Evolutionary conservation across 2,888 invertebrate species (phyloP).

Genomic region (Drosophila paramelanica): DNA sequence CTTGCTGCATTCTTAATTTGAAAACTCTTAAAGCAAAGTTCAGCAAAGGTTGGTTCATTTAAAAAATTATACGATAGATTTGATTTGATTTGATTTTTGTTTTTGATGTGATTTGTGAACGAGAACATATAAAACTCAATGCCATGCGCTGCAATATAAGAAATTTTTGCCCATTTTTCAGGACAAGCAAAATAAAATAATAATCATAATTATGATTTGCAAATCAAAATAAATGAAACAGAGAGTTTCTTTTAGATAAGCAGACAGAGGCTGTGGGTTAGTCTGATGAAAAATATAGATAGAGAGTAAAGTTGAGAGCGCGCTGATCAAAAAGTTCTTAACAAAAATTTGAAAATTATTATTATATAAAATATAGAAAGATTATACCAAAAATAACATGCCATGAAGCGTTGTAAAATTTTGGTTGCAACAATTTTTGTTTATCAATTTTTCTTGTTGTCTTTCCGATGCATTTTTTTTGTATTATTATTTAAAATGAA

Average conservation of each 20-base stretch:
- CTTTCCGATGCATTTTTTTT: conserved; percentile 36
- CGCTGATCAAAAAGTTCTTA: conserved; percentile 61
- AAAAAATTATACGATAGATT: conserved; percentile 47
- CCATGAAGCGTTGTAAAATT: conserved; percentile 65
- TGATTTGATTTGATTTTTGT: conserved; percentile 24
- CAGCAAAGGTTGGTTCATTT: conserved; percentile 56
- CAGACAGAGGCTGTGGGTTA: conserved; percentile 52
- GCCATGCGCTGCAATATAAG: conserved; percentile 81
- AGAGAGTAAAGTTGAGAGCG: conserved; percentile 50
- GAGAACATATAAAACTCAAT: conserved; percentile 75
- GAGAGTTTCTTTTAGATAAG: conserved; percentile 17
- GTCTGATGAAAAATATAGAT: conserved; percentile 58
- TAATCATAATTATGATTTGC: conserved; percentile 64
- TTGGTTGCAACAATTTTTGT: conserved; percentile 50
- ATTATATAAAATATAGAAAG: conserved; percentile 30
- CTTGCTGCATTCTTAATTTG: conserved; percentile 47
- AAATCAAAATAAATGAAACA: conserved; percentile 51
- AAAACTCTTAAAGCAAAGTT: conserved; percentile 48
- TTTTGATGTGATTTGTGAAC: conserved; percentile 49
- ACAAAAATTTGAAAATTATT: conserved; percentile 47
- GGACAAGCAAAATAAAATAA: conserved; percentile 58
- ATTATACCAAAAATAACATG: conserved; percentile 73
- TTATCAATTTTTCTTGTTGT: conserved; percentile 22
- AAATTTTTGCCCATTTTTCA: conserved; percentile 52
- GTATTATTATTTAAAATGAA: conserved; percentile 33